phyloP scores from a whole-genome alignment of 2,113 vertebrate species.

The Fulmarus glacialis region DNA sequence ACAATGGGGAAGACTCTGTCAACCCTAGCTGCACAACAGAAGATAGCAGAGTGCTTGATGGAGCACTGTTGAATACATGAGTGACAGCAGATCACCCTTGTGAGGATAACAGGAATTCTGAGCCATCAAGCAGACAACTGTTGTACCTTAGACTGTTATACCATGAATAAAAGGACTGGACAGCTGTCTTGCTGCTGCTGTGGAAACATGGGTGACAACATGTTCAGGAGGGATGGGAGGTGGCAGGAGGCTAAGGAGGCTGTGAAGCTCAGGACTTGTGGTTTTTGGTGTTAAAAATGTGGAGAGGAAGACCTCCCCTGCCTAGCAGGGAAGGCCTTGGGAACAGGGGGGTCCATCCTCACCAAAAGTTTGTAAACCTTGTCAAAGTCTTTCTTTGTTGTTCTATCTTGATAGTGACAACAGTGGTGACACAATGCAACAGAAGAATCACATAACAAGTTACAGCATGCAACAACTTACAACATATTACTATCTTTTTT shows the following conservation, averaged over 20 bases:
- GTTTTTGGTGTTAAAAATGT: neutral
- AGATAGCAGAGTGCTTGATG: neutral
- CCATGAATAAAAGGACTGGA: slow-evolving; percentile 8
- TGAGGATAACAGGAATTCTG: neutral
- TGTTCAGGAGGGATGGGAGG: neutral
- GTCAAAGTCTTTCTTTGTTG: neutral
- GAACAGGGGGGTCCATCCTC: neutral
- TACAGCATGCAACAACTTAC: neutral
- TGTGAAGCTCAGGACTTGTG: neutral
- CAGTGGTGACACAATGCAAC: neutral
- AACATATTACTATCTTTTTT: neutral
- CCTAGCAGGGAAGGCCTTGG: neutral
- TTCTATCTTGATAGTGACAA: neutral
- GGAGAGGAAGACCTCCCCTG: neutral
- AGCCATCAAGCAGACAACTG: neutral
- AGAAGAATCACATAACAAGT: neutral
- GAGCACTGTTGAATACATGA: neutral
- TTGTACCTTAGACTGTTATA: neutral
- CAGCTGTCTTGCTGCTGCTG: neutral
- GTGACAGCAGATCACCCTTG: neutral
- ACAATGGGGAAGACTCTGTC: neutral
- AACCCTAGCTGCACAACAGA: neutral
- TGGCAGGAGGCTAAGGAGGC: neutral
- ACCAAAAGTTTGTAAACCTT: neutral
- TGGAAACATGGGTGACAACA: neutral